phyloP scores from a whole-genome alignment of 1,140 invertebrate species.

The Trachelipus rathkii region DNA sequence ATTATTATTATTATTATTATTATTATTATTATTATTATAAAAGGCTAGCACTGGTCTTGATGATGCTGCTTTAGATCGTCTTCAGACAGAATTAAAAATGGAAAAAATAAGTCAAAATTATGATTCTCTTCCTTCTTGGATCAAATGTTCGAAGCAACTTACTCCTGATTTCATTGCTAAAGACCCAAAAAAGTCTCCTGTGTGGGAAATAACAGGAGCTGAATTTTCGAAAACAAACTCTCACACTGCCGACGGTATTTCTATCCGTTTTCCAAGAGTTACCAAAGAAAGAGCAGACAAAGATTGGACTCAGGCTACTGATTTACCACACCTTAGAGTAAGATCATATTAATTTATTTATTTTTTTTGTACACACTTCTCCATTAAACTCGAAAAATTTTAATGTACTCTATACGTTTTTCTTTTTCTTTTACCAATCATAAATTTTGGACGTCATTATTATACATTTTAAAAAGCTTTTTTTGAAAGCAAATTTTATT shows the following conservation, averaged over 20 bases:
- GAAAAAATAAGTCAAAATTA: constrained; percentile 73
- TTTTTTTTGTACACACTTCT: background rate
- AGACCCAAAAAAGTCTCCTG: constrained; percentile 71
- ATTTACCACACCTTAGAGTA: constrained; percentile 33
- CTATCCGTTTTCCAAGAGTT: constrained; percentile 85
- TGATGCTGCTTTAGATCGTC: constrained; percentile 70
- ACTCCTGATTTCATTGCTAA: constrained; percentile 81
- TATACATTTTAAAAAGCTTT: too few species aligned
- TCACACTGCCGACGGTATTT: constrained; percentile 86
- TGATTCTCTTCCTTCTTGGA: constrained; percentile 68
- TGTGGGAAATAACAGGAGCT: constrained; percentile 91
- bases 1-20: too few species aligned
- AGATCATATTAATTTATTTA: background rate
- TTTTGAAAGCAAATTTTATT: too few species aligned
- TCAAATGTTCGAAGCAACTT: constrained; percentile 74
- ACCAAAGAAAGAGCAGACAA: constrained; percentile 79
- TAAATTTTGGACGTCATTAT: background rate
- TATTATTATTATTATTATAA: background rate
- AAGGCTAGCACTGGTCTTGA: constrained; percentile 75
- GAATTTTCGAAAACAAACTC: constrained; percentile 82
- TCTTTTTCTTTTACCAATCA: background rate
- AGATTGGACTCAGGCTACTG: constrained; percentile 73
- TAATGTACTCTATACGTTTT: background rate
- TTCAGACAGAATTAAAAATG: constrained; percentile 68
- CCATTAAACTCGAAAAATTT: background rate